Percentiles rank a stretch among this genome's conserved stretches.
Conservation (phyloP, 2,113 vertebrate species). For the Stegastes partitus region DNA sequence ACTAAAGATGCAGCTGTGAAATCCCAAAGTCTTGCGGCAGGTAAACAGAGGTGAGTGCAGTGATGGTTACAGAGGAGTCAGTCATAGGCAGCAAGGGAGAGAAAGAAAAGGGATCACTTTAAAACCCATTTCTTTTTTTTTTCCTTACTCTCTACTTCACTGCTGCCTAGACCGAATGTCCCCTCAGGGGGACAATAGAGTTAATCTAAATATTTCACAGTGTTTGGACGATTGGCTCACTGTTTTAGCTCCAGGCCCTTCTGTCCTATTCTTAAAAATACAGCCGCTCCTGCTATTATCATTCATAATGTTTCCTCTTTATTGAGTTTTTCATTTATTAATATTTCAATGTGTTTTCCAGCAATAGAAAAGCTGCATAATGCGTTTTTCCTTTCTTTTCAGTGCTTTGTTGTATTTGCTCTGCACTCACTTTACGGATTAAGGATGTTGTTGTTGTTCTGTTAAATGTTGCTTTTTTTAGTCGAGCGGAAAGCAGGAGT, state of each 20-base stretch:
- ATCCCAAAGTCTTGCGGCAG: neutral
- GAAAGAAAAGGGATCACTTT: neutral
- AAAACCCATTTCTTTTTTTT: slow-evolving; percentile 1
- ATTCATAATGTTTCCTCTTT: slow-evolving; percentile 14
- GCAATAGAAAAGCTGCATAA: neutral
- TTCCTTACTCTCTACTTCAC: neutral
- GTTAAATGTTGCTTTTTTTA: slow-evolving; percentile 17
- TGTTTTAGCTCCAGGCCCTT: slow-evolving; percentile 2
- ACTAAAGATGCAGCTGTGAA: too few species aligned
- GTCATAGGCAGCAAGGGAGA: neutral
- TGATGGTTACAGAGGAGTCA: neutral
- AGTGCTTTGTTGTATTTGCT: slow-evolving; percentile 15
- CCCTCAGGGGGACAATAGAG: slow-evolving; percentile 18
- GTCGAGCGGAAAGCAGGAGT: neutral
- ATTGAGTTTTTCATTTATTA: slow-evolving; percentile 7
- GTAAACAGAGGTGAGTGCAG: neutral
- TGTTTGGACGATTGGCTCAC: neutral
- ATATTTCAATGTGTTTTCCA: slow-evolving; percentile 5
- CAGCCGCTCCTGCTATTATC: neutral
- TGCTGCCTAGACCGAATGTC: neutral
- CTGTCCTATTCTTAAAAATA: neutral
- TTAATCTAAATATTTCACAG: slow-evolving; percentile 36
- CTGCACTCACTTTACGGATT: slow-evolving; percentile 26
- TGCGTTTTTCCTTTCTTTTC: neutral
- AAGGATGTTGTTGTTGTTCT: neutral